Conservation (phyloP, 2,888 invertebrate species). For the Spisula solida region DNA sequence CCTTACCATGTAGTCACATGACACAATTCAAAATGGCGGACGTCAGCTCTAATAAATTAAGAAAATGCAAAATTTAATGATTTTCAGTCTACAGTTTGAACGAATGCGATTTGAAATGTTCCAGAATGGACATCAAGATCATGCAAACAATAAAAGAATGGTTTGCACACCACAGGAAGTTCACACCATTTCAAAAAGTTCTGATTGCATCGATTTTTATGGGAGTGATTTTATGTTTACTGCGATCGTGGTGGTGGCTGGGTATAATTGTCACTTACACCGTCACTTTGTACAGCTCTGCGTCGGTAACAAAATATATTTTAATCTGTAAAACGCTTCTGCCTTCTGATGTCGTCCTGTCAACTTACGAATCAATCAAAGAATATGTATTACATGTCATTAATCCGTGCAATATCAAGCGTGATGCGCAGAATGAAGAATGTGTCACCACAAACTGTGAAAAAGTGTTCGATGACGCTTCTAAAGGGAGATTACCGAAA, state of each 20-base stretch:
- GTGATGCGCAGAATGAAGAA: background rate
- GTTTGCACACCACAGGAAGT: slow-evolving; percentile 68
- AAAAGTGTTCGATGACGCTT: background rate
- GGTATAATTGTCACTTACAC: slow-evolving; percentile 46
- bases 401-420: background rate
- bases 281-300: slow-evolving; percentile 43
- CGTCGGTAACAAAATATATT: slow-evolving; percentile 41
- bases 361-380: slow-evolving; percentile 31
- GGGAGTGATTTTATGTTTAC: slow-evolving; percentile 60
- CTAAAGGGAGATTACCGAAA: background rate
- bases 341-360: slow-evolving; percentile 55
- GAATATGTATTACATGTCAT: background rate
- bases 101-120: background rate
- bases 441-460: background rate
- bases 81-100: background rate
- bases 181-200: slow-evolving; percentile 73
- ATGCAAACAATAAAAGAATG: slow-evolving; percentile 53
- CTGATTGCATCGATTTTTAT: slow-evolving; percentile 60
- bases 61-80: slow-evolving; percentile 17
- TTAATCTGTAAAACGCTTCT: slow-evolving; percentile 26
- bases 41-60: slow-evolving; percentile 54
- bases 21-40: slow-evolving; percentile 69
- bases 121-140: background rate
- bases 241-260: slow-evolving; percentile 55
- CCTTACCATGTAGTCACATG: slow-evolving; percentile 58